Percentiles rank a stretch among this genome's conserved stretches.
phyloP scores from a whole-genome alignment of 92 coral and sea anemone species.

The Epizoanthus scotinus region DNA sequence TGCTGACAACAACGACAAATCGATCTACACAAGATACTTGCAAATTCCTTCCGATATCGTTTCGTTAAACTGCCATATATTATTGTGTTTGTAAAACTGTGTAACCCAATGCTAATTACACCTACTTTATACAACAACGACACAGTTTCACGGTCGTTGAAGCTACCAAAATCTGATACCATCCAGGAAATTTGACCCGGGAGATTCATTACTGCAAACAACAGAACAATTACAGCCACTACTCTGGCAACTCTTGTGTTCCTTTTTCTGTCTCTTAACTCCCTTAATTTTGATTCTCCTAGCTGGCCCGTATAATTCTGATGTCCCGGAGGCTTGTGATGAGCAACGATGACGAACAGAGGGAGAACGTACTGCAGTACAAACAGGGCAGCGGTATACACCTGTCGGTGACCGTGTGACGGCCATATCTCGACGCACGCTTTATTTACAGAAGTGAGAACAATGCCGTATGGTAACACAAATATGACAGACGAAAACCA shows the following conservation, averaged over 20 bases:
- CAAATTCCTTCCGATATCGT: constrained; percentile 24
- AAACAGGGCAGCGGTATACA: constrained; percentile 5
- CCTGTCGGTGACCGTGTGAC: not conserved
- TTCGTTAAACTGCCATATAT: constrained; percentile 6
- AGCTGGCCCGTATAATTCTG: not conserved
- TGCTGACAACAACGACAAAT: not conserved
- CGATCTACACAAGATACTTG: not conserved
- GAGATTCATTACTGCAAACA: not conserved
- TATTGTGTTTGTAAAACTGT: constrained; percentile 14
- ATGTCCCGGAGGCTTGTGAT: not conserved
- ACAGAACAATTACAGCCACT: not conserved
- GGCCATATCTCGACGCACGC: not conserved
- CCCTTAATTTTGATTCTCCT: not conserved
- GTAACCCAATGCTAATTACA: not conserved
- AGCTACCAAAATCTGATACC: not conserved
- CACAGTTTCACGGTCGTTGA: not conserved
- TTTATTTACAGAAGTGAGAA: too few species aligned
- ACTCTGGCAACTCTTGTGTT: not conserved
- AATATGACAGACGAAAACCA: too few species aligned
- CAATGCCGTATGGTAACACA: too few species aligned
- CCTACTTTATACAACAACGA: not conserved
- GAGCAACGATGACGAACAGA: not conserved
- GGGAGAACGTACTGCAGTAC: not conserved
- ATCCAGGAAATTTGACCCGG: not conserved
- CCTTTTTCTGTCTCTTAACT: not conserved